Base-by-base conservation (phyloP, 2,888 invertebrate genomes). In the Ectropis crepuscularia region DNA sequence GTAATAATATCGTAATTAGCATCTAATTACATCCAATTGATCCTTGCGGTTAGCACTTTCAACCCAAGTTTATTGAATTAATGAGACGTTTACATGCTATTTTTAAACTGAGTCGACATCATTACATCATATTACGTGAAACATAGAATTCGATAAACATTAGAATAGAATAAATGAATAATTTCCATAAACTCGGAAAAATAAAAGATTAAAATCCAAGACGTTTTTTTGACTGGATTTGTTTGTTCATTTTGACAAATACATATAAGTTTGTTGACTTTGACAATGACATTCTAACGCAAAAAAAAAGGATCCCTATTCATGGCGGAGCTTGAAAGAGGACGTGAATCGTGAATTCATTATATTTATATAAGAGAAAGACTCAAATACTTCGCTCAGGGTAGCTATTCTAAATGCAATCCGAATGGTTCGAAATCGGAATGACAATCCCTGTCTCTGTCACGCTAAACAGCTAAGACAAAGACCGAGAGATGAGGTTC, bases 1-100 rank as follows among this genome's bases (percentile, higher is more conserved):
- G 64, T 69, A 28, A 68, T 57, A 68, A 69, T 64, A 61, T 61
- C 51, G 43, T 74, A 77, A 77, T 76, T 76, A 75, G 58, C 51
- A 69, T 63, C 46, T 61, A 70, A 63, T 55, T 55, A 55, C 62
- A 61, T 66, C 59, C 64, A 71, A 66, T 75, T 65, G 16, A 60
- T 62, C 70, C 65, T 63, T 61, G 61, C 38, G 51, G 16, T 16
- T 43, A 55, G 36, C 54, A 50, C 53, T 49, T 12, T 16, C 5
- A 16, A 38, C 16, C 12, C n/a, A 10, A 48, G 38, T 45, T 42
- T 16, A 16, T 12, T 46, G 38, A 46, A 2, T 6, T 49, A 50
- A 16, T 10, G n/a, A 8, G 37, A 6, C n/a, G 6, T 41, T n/a
- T 36, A 45, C 6, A 6, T 42, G 11, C 16, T 16, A 45, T 37